Evolutionary conservation across 2,113 vertebrate genomes (phyloP).

Genomic region (Equus quagga): DNA sequence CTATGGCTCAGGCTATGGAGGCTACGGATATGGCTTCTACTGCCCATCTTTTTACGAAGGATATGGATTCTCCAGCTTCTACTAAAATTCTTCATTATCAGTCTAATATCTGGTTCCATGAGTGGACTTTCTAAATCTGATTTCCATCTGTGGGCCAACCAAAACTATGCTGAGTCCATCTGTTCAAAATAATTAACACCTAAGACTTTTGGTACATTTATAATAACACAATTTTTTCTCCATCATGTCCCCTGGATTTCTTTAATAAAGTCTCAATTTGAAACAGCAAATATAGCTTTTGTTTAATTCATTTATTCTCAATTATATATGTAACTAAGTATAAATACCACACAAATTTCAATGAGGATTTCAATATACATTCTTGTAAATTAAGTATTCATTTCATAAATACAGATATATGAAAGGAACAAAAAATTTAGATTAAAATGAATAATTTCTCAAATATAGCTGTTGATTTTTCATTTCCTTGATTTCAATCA

Average conservation of each 20-base stretch:
- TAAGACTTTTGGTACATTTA: neutral
- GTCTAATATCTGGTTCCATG: neutral
- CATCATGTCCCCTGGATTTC: neutral
- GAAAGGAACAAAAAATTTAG: neutral
- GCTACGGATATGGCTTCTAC: fast-evolving
- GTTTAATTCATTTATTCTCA: neutral
- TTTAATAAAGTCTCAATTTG: neutral
- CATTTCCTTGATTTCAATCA: neutral
- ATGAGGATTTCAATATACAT: neutral
- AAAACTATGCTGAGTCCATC: neutral
- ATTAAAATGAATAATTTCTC: neutral
- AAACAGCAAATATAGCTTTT: neutral
- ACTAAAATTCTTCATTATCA: neutral
- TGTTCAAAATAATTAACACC: neutral
- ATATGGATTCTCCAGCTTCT: neutral
- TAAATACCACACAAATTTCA: neutral
- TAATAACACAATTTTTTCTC: neutral
- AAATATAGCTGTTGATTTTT: neutral
- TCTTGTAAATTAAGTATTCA: neutral
- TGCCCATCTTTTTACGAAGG: neutral
- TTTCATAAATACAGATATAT: neutral
- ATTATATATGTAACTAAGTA: neutral
- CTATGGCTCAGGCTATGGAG: neutral
- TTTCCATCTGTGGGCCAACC: neutral
- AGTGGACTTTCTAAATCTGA: neutral